Percentiles rank a stretch among this genome's conserved stretches.
Evolutionary conservation across 2,888 invertebrate species (phyloP).

Genomic region (Tipula confusa): DNA sequence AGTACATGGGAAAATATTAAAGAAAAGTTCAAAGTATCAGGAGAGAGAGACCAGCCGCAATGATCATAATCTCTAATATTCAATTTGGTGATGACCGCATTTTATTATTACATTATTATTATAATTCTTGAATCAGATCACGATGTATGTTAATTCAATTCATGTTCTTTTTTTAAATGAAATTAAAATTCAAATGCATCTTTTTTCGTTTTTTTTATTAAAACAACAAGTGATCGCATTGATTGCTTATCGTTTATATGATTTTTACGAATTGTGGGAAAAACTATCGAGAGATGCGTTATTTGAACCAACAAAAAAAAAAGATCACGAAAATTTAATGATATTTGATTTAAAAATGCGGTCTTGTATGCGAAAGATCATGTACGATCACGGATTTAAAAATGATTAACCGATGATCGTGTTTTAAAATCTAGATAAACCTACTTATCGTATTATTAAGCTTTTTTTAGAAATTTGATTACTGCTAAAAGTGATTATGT

Average conservation of each 20-base stretch:
- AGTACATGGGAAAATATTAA: not conserved
- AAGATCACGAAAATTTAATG: not conserved
- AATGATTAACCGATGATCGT: no score
- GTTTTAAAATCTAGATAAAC: no score
- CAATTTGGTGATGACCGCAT: constrained; percentile 14
- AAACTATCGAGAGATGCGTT: not conserved
- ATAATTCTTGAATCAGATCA: not conserved
- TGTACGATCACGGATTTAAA: no score
- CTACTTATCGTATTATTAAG: no score
- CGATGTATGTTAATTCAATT: constrained; percentile 25
- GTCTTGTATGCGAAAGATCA: no score
- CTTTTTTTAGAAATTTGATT: no score
- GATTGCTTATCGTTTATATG: not conserved
- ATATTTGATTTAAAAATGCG: not conserved
- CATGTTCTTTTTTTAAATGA: not conserved
- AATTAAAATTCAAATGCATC: not conserved
- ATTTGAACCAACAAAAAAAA: no score
- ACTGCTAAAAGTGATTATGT: no score
- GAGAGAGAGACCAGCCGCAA: not conserved
- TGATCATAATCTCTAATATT: not conserved
- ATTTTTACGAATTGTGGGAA: no score
- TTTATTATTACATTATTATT: not conserved
- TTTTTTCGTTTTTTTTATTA: not conserved
- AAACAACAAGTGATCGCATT: not conserved
- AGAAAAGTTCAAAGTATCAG: not conserved